phyloP scores from a whole-genome alignment of 1,140 invertebrate genomes.

The Forficula auricularia region DNA sequence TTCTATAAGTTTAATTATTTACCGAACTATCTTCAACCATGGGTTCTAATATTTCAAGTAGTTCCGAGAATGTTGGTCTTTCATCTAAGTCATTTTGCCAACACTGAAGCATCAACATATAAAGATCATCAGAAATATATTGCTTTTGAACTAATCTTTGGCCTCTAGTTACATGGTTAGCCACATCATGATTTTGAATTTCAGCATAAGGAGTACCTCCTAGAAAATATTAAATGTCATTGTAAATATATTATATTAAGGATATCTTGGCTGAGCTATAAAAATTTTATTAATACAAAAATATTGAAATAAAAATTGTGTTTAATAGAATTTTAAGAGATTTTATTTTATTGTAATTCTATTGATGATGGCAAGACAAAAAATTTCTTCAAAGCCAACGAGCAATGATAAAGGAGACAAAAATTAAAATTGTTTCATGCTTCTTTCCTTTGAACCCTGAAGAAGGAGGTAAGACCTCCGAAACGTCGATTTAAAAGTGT shows the following conservation, averaged over 20 bases:
- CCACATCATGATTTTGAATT: constrained; percentile 43
- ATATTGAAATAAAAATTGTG: no score
- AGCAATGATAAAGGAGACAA: no score
- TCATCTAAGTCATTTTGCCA: constrained; percentile 71
- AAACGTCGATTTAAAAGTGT: no score
- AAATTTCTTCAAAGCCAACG: no score
- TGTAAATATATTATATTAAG: no score
- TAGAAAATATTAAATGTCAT: no score
- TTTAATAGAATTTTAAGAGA: neutral
- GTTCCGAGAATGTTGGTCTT: constrained; percentile 45
- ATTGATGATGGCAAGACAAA: no score
- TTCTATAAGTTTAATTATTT: neutral
- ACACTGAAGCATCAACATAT: constrained; percentile 65
- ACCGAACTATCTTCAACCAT: constrained; percentile 4
- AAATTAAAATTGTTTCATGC: no score
- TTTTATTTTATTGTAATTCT: neutral
- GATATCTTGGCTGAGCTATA: no score
- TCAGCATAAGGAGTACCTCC: constrained; percentile 59
- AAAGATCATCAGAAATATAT: constrained; percentile 55
- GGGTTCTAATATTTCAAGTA: constrained; percentile 18
- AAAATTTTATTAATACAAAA: no score
- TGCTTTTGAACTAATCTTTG: constrained; percentile 49
- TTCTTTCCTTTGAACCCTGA: no score
- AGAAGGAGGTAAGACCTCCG: no score
- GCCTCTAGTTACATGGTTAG: constrained; percentile 44